Base-by-base conservation (phyloP, 2,888 invertebrate genomes). In the Tetramorium bicarinatum region DNA sequence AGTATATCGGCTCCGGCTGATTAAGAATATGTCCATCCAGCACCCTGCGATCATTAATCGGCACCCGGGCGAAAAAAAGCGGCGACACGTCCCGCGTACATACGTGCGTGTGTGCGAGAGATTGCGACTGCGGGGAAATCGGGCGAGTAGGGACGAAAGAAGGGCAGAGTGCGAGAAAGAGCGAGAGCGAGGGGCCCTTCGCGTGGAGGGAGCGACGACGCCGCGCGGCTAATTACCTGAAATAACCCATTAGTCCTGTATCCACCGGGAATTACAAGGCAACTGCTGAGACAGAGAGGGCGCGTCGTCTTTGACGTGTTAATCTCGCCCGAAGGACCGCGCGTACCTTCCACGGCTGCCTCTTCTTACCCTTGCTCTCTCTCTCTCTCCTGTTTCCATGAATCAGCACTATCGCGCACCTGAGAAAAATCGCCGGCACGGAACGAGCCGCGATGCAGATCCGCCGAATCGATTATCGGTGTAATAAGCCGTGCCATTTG, bases 221-320 rank as follows among this genome's bases (percentile, higher is more conserved):
- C 83, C 83, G 87, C 85, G 86, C 88, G 81, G 89, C 92, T 94
- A 93, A 94, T 94, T 93, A 93, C 91, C 92, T 91, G 91, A 92
- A 92, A 93, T 93, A 94, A 94, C 92, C 94, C 93, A 94, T 93
- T 93, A 93, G 92, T 90, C 91, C 90, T 92, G 92, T 92, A 93
- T 91, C 92, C 92, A 90, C 89, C 88, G 89, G 91, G 90, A 91
- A 92, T 92, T 92, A 93, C 89, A 79, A 86, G 87, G 87, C 87
- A 81, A 85, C 85, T 66, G 79, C 76, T 85, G 87, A 87, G 86
- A 88, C 84, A 83, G 84, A 67, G 76, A 75, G 84, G 87, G 90
- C 87, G 88, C 91, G 91, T 93, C 92, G 92, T 92, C 91, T 92
- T 91, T 93, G 94, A 94, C 92, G 91, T 92, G 93, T 94, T 92